Percentiles rank a stretch among this genome's conserved stretches.
Evolutionary conservation across 2,113 vertebrate genomes (phyloP).

Genomic region (Siniperca chuatsi): DNA sequence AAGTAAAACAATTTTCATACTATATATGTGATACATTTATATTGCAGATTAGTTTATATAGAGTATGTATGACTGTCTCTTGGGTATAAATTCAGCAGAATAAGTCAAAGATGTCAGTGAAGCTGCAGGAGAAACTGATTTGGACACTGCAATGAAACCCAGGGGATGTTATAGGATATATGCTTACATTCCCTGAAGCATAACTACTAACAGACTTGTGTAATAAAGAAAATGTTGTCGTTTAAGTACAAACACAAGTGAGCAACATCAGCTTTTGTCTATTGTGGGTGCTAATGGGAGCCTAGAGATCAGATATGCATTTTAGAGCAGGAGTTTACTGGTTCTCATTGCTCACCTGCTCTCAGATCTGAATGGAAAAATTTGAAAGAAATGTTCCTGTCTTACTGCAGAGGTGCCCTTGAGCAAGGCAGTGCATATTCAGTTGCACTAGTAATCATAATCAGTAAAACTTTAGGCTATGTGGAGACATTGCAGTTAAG

Average conservation of each 20-base stretch:
- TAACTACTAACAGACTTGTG: constrained; percentile 4
- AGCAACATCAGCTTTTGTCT: background rate
- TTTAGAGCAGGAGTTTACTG: background rate
- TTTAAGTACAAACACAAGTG: background rate
- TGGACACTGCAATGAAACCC: constrained; percentile 8
- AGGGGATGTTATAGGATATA: constrained; percentile 1
- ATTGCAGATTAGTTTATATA: background rate
- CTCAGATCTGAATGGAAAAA: background rate
- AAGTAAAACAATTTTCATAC: background rate
- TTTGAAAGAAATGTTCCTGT: background rate
- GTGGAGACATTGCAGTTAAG: background rate
- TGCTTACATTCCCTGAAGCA: constrained; percentile 20
- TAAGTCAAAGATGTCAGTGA: background rate
- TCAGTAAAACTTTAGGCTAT: background rate
- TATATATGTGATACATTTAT: constrained; percentile 3
- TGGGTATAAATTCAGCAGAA: background rate
- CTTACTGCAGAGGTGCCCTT: background rate
- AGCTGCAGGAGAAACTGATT: constrained; percentile 11
- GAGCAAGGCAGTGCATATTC: background rate
- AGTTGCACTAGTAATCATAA: background rate
- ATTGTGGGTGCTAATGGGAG: background rate
- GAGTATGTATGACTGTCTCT: background rate
- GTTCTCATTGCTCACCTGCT: background rate
- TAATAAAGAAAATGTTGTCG: constrained; percentile 1
- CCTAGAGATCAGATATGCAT: background rate